A percentile compares a stretch with the other conserved stretches of the same genome.
These are phyloP conservation scores for Fukomys damarensis DNA, from an alignment of 2,113 vertebrate species.

Conservation along the genomic window DNA sequence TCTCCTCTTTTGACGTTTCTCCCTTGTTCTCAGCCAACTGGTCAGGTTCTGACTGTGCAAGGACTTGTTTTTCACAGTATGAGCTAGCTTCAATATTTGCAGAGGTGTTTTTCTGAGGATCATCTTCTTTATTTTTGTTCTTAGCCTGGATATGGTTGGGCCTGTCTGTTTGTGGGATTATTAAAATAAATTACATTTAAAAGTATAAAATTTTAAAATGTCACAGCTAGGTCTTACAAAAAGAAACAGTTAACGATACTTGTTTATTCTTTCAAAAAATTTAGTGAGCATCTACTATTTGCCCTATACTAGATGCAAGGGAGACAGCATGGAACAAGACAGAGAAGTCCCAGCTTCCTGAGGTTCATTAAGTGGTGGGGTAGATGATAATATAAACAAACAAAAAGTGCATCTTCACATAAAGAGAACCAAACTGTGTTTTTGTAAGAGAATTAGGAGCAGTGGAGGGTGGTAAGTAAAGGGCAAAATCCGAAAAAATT, in stretches of 20 bases:
- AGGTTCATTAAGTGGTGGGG: neutral
- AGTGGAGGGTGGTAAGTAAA: neutral
- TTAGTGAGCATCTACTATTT: neutral
- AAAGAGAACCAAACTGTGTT: neutral
- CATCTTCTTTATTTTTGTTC: slow-evolving; percentile 20
- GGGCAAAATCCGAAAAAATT: neutral
- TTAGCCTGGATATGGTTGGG: slow-evolving; percentile 11
- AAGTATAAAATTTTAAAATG: slow-evolving; percentile 26
- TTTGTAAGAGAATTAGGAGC: neutral
- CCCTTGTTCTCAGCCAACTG: neutral
- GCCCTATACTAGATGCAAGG: neutral
- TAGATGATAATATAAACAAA: neutral
- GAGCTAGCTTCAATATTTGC: neutral
- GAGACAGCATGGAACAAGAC: neutral
- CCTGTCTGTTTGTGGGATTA: slow-evolving; percentile 55
- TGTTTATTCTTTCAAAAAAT: neutral
- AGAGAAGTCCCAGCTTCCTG: neutral
- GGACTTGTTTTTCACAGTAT: neutral
- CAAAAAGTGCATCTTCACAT: neutral
- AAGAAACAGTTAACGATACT: neutral
- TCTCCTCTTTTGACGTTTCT: slow-evolving; percentile 31
- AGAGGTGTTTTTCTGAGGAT: slow-evolving; percentile 32
- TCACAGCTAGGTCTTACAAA: slow-evolving; percentile 33
- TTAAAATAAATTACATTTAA: slow-evolving; percentile 37
- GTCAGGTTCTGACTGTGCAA: neutral